These are phyloP conservation scores for Babylonia areolata DNA, from an alignment of 1,140 invertebrate species.

Conservation along the genomic window DNA sequence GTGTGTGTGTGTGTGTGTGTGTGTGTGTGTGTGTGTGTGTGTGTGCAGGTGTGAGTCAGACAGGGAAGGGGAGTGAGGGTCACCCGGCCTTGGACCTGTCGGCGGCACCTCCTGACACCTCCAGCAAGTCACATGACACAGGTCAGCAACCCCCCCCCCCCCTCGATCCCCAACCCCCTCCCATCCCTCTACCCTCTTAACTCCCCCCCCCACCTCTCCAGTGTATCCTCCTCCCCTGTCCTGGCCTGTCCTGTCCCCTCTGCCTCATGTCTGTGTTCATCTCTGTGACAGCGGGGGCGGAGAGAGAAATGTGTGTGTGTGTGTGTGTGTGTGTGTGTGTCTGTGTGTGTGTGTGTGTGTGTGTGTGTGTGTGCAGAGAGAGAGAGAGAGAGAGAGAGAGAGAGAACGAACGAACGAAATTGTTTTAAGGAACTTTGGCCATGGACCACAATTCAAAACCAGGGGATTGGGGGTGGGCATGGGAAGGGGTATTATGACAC, in stretches of 20 bases:
- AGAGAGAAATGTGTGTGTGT: conserved; percentile 27
- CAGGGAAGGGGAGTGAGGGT: conserved; percentile 30
- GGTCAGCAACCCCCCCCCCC: conserved; percentile 6
- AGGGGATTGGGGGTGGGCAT: too few relatives aligned
- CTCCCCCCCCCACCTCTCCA: neutral
- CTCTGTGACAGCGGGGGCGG: neutral
- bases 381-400: too few relatives aligned
- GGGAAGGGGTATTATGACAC: too few relatives aligned
- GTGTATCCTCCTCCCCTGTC: neutral
- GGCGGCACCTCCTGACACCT: neutral
- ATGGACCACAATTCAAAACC: too few relatives aligned
- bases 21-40: conserved; percentile 4
- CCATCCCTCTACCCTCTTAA: neutral
- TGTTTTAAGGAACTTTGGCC: too few relatives aligned
- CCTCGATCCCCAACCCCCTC: neutral
- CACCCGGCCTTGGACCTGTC: conserved; percentile 18
- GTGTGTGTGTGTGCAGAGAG: too few relatives aligned
- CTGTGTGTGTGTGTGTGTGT: neutral
- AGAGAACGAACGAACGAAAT: too few relatives aligned
- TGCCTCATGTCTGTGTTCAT: too few relatives aligned
- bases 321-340: conserved; percentile 23
- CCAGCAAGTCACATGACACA: conserved; percentile 33
- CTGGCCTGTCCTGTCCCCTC: too few relatives aligned
- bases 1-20: conserved; percentile 4
- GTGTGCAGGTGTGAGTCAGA: conserved; percentile 24